These are phyloP conservation scores for Ophthalmotilapia sp. DNA, from an alignment of 2,113 vertebrate species.

Conservation along the genomic window DNA sequence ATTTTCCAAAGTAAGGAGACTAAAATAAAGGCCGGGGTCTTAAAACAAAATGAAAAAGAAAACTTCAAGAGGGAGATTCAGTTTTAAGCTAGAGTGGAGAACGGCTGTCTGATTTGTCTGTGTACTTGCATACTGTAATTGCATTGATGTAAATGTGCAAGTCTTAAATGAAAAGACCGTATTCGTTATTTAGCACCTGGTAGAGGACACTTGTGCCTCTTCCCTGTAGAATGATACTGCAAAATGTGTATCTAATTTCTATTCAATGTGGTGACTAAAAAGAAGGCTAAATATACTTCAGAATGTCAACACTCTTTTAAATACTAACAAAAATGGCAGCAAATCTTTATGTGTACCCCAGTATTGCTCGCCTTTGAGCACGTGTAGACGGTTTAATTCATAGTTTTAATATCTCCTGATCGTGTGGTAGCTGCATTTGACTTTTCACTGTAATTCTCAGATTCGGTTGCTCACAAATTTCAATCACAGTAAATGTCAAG, in stretches of 20 bases:
- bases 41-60: background rate
- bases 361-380: background rate
- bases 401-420: constrained; percentile 15
- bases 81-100: background rate
- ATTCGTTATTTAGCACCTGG: constrained; percentile 56
- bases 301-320: constrained; percentile 3
- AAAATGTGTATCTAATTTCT: constrained; percentile 6
- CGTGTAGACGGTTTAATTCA: background rate
- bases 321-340: background rate
- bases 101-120: constrained; percentile 33
- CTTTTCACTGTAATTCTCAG: constrained; percentile 3
- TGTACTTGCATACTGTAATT: constrained; percentile 52
- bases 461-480: constrained; percentile 1
- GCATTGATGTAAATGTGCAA: constrained; percentile 60
- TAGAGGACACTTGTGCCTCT: constrained; percentile 22
- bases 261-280: background rate
- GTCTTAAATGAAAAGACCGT: constrained; percentile 21
- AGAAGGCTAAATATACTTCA: background rate
- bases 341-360: background rate
- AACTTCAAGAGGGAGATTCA: background rate
- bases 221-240: constrained; percentile 39
- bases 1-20: background rate
- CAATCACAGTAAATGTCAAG: constrained; percentile 51
- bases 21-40: background rate
- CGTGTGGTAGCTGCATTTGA: constrained; percentile 5